These are phyloP conservation scores for Eremophila alpestris DNA, from an alignment of 2,797 vertebrate species.

Conservation along the genomic window DNA sequence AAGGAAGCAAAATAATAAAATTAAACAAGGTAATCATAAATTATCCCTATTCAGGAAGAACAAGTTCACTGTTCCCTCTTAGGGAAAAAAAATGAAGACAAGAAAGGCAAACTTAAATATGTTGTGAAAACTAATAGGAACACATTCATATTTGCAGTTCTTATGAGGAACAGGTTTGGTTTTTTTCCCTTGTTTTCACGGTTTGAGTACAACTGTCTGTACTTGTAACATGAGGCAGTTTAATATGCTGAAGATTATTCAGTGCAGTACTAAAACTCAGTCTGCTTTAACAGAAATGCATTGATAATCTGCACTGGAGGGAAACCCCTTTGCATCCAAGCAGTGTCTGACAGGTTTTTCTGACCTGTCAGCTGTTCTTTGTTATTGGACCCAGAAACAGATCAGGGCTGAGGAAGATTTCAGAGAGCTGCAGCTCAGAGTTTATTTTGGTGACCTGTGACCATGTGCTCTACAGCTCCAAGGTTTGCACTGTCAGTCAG, in stretches of 20 bases:
- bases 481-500: background rate
- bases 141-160: background rate
- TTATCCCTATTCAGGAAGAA: background rate
- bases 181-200: background rate
- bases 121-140: background rate
- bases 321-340: background rate
- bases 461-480: accelerated
- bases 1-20: background rate
- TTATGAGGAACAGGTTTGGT: background rate
- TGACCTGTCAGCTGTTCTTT: background rate
- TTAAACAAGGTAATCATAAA: background rate
- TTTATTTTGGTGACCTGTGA: background rate
- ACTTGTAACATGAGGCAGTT: background rate
- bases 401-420: background rate
- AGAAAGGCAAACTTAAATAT: background rate
- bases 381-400: background rate
- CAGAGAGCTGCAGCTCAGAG: background rate
- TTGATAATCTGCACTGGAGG: background rate
- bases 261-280: background rate
- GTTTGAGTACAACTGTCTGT: constrained; percentile 8
- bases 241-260: background rate
- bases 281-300: background rate
- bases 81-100: background rate
- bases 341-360: background rate
- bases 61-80: background rate